Base-by-base conservation (phyloP, 2,888 invertebrate species). In the Sisyra terminalis region DNA sequence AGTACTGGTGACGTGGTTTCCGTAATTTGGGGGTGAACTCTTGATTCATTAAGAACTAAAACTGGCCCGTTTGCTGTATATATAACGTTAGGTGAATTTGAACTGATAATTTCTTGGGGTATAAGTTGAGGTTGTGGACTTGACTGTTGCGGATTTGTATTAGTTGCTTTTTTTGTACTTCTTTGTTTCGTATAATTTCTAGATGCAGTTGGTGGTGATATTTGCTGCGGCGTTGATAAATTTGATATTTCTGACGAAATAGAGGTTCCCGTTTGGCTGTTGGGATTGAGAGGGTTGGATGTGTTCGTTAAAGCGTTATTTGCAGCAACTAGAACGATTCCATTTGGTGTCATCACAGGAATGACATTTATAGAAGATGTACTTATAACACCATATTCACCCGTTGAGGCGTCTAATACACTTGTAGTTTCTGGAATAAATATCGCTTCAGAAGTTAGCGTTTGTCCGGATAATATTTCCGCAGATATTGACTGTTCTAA, bases 41-140 rank as follows among this genome's bases (percentile, higher is more conserved):
- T 31, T 18, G 32, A 11, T 35, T 41, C 30, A 14, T 41, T 41
- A 6, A 41, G 11, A 17, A 41, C 9, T 5, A 30, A 41, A 7
- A 41, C 7, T 10, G 32, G 41, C 9, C 41, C 41, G n/a, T 41
- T 30, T 11, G 10, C 34, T 5, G 41, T 41, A 17, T 41, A 41
- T 2, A 41, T 18, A n/a, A 41, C 15, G 11, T 29, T 41, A 7
- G 30, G 13, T 2, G 41, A 5, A 41, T 34, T 41, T 2, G 8
- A 13, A 3, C 18, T 18, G 16, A 13, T 18, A 9, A 37, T 37
- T 37, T 37, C 18, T n/a, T 16, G 37, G n/a, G 37, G 17, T 8
- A 37, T 17, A 18, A 18, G 16, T 9, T 36, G 15, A 4, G 16
- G 15, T 4, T 37, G 37, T 18, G 37, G 37, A 16, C 7, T 11